Evolutionary conservation across 2,797 vertebrate genomes (phyloP).

Genomic region (Hypotaenidia philippensis): DNA sequence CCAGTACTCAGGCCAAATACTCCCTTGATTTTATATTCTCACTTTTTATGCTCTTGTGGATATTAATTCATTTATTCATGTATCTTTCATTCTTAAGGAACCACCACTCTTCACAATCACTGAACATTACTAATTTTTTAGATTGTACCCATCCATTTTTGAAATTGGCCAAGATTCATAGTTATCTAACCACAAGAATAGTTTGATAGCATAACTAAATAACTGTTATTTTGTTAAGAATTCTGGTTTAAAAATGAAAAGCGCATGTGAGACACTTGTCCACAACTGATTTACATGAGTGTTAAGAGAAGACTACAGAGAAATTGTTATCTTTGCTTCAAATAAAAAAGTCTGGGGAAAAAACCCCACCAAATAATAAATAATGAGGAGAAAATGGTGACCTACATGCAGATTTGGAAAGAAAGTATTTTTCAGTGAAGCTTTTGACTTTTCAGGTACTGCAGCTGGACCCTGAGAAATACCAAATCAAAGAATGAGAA

Average conservation of each 20-base stretch:
- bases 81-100: fast-evolving
- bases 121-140: neutral
- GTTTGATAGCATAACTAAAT: neutral
- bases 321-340: neutral
- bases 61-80: neutral
- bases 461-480: neutral
- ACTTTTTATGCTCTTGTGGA: neutral
- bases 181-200: neutral
- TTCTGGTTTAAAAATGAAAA: neutral
- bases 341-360: neutral
- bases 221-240: neutral
- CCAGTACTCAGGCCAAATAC: neutral
- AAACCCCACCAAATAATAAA: neutral
- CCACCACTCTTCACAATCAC: fast-evolving
- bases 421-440: neutral
- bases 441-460: neutral
- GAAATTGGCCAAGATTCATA: neutral
- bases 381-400: neutral
- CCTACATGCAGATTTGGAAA: neutral
- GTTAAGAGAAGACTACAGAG: neutral
- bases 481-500: constrained; percentile 26
- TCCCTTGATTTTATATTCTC: neutral
- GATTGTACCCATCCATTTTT: fast-evolving
- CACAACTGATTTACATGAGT: neutral
- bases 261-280: neutral